Evolutionary conservation across 2,797 vertebrate species (phyloP).

Genomic region (Microctenopoma stevenorrisi): DNA sequence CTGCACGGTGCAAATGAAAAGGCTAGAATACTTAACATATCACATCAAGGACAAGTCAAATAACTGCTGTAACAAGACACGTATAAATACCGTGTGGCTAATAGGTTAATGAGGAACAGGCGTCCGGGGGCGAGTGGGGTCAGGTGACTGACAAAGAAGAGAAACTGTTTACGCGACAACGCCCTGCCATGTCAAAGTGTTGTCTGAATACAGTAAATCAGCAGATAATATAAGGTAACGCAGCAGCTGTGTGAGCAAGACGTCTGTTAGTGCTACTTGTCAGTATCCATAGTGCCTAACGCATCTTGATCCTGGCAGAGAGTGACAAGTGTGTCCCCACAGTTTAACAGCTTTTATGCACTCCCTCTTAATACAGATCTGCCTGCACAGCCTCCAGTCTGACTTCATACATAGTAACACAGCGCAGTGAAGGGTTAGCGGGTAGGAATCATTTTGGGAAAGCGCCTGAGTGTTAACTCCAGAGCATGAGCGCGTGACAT

Average conservation of each 20-base stretch:
- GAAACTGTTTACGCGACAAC: no score
- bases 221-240: neutral
- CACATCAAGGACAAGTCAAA: no score
- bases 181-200: no score
- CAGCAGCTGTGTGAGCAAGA: neutral
- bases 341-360: neutral
- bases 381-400: neutral
- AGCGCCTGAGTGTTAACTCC: conserved; percentile 9
- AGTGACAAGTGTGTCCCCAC: neutral
- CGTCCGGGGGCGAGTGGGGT: neutral
- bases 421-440: neutral
- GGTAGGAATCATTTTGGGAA: conserved; percentile 21
- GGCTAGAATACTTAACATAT: no score
- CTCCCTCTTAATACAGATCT: neutral
- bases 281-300: neutral
- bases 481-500: conserved; percentile 45
- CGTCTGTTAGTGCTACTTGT: neutral
- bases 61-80: no score
- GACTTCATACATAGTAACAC: conserved; percentile 14
- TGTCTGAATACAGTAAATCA: neutral
- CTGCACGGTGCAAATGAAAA: no score
- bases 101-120: neutral
- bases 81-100: neutral
- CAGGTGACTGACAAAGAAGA: neutral
- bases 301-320: conserved; percentile 3